Conservation (phyloP, 2,113 vertebrate genomes). For the rat (Rattus norvegicus) region DNA sequence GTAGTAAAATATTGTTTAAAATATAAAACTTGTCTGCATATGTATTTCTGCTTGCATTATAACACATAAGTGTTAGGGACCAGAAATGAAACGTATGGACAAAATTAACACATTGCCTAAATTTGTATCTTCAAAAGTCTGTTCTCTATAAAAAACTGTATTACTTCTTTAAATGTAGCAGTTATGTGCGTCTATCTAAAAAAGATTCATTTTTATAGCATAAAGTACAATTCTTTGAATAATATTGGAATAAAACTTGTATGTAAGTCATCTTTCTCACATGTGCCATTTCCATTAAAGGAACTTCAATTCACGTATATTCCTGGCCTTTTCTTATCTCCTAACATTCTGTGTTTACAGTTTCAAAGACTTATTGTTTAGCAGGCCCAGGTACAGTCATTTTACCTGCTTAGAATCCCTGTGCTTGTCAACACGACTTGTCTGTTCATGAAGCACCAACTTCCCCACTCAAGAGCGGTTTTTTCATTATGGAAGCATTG, state of each 20-base stretch:
- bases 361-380: not conserved
- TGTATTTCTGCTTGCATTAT: not conserved
- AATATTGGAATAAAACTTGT: not conserved
- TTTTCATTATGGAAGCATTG: not conserved
- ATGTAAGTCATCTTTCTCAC: not conserved
- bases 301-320: not conserved
- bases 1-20: not conserved
- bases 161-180: not conserved
- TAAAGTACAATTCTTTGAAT: not conserved
- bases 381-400: not conserved
- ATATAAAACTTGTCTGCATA: not conserved
- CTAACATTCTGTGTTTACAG: not conserved
- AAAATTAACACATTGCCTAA: not conserved
- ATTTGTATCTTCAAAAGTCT: not conserved
- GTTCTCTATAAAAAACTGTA: not conserved
- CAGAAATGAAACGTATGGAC: not conserved
- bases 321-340: not conserved
- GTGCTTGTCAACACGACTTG: not conserved
- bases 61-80: not conserved
- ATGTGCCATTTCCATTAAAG: not conserved
- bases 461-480: not conserved
- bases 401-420: not conserved
- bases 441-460: not conserved
- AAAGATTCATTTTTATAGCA: not conserved
- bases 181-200: not conserved